Percentiles rank a stretch among this genome's conserved stretches.
Evolutionary conservation across 2,113 vertebrate genomes (phyloP).

Genomic region (Nansenia antarctica): DNA sequence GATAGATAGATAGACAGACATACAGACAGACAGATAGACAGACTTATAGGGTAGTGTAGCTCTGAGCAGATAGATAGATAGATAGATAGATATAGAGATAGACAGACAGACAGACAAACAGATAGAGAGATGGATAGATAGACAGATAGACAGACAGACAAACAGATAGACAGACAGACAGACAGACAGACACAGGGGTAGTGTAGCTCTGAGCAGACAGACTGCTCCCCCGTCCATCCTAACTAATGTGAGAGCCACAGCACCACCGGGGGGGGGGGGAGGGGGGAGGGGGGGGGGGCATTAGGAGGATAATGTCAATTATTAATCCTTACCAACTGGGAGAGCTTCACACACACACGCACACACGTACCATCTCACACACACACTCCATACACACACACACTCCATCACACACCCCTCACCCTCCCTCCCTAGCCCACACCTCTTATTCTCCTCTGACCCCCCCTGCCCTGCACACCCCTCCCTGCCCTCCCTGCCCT

Average conservation of each 20-base stretch:
- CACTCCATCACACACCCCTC: too few species aligned
- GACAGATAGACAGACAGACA: neutral
- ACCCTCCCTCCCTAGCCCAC: too few species aligned
- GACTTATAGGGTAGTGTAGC: too few species aligned
- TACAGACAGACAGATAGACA: too few species aligned
- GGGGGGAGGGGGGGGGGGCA: conserved; percentile 11
- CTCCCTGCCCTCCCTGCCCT: too few species aligned
- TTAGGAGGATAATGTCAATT: conserved; percentile 56
- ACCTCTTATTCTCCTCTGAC: too few species aligned
- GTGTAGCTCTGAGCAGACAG: neutral
- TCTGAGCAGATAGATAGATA: neutral
- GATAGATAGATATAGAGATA: neutral
- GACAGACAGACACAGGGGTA: neutral
- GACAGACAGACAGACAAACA: neutral
- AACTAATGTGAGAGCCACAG: conserved; percentile 6
- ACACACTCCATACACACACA: too few species aligned
- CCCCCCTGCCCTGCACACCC: too few species aligned
- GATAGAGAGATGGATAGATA: neutral
- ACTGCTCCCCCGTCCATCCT: neutral
- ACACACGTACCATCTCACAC: too few species aligned
- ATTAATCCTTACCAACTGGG: conserved; percentile 22
- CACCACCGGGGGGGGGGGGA: conserved; percentile 26
- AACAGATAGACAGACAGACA: neutral
- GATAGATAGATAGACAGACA: too few species aligned
- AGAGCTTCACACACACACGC: neutral